Conservation (phyloP, 2,797 vertebrate genomes). For the Spinibarbus caldwelli region DNA sequence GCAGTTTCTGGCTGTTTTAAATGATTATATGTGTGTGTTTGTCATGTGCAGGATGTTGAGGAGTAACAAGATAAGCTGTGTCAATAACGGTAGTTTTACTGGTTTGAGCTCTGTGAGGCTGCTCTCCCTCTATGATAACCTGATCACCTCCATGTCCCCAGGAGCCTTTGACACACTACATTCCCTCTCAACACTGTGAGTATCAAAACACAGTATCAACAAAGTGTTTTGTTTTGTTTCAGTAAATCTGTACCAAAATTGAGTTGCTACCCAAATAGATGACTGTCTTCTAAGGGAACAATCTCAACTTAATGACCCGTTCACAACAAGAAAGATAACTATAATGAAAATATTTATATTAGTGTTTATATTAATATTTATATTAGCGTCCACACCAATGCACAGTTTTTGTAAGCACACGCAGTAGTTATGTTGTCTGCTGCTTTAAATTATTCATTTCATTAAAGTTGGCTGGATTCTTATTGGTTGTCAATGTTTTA, state of each 20-base stretch:
- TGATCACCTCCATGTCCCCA: constrained; percentile 92
- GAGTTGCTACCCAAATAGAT: background rate
- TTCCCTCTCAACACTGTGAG: constrained; percentile 95
- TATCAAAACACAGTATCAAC: constrained; percentile 34
- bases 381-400: background rate
- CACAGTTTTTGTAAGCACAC: background rate
- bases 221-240: background rate
- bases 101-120: constrained; percentile 94
- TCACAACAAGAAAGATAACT: background rate
- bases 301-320: background rate
- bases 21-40: constrained; percentile 15
- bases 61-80: constrained; percentile 96
- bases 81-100: constrained; percentile 94
- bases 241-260: background rate
- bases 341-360: background rate
- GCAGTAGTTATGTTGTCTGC: background rate
- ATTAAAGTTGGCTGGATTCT: background rate
- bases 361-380: no score
- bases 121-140: constrained; percentile 97
- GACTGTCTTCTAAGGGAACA: background rate
- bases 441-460: no score
- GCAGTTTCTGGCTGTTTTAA: constrained; percentile 5
- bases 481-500: background rate
- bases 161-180: constrained; percentile 95
- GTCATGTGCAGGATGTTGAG: constrained; percentile 88